Percentiles rank a stretch among this genome's conserved stretches.
Conservation (phyloP, 92 coral and sea anemone genomes). For the Isaurus tuberculatus region DNA sequence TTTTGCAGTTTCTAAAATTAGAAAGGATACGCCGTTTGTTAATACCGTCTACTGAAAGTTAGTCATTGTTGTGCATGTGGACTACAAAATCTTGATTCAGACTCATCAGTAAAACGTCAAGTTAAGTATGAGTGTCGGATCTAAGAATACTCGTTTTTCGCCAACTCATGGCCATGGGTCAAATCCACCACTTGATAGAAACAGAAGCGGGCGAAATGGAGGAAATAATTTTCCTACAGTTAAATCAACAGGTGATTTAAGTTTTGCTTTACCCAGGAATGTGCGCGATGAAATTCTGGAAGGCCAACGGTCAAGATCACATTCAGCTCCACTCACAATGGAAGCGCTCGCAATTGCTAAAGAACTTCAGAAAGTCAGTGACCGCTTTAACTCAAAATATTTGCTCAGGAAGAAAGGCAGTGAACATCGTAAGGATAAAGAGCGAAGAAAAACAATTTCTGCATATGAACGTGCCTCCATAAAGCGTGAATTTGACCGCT, state of each 20-base stretch:
- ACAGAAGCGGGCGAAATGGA: not conserved
- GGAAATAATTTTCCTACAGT: not conserved
- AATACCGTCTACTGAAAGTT: not conserved
- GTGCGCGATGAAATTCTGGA: constrained; percentile 31
- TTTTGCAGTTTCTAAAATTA: not conserved
- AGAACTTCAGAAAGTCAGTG: constrained; percentile 64
- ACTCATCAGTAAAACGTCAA: not conserved
- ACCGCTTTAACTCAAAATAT: constrained; percentile 52
- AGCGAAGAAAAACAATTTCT: constrained; percentile 32
- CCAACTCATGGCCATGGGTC: not conserved
- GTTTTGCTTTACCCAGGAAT: constrained; percentile 26
- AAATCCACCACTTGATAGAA: not conserved
- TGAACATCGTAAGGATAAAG: constrained; percentile 20
- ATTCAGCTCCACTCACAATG: constrained; percentile 62
- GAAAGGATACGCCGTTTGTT: not conserved
- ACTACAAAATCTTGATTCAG: not conserved
- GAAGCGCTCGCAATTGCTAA: constrained; percentile 61
- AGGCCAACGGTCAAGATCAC: constrained; percentile 66
- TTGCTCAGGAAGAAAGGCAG: constrained; percentile 5
- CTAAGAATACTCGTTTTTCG: not conserved
- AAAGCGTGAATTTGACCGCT: constrained; percentile 24
- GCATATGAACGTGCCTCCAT: constrained; percentile 21
- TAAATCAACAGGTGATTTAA: constrained; percentile 41
- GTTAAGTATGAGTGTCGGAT: constrained; percentile 9
- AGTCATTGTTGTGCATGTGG: not conserved